Percentiles rank a stretch among this genome's conserved stretches.
phyloP scores from a whole-genome alignment of 2,797 vertebrate species.

The Lepilemur septentrionalis region DNA sequence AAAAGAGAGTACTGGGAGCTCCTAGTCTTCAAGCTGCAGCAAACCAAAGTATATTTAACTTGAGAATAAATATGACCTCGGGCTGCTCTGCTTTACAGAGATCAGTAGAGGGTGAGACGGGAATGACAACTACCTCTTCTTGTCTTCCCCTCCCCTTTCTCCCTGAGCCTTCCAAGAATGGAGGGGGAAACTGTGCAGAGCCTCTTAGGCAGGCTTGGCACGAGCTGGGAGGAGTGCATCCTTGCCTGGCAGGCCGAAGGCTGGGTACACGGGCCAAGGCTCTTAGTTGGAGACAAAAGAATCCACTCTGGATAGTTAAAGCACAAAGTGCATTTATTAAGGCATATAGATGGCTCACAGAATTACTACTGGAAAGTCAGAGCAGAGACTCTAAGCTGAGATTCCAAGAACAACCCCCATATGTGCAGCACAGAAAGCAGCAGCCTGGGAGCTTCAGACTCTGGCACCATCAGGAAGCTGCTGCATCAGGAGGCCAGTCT shows the following conservation, averaged over 20 bases:
- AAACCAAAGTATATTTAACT: neutral
- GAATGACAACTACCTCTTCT: neutral
- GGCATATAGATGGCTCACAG: neutral
- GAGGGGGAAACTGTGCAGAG: too few species aligned
- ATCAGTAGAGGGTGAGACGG: neutral
- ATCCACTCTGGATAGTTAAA: neutral
- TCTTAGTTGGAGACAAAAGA: neutral
- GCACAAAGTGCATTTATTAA: neutral
- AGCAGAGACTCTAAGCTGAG: neutral
- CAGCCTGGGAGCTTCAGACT: neutral
- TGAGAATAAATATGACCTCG: neutral
- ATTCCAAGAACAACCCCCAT: neutral
- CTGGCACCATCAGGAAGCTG: neutral
- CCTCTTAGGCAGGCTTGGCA: neutral
- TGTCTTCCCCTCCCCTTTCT: neutral
- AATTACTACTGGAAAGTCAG: neutral
- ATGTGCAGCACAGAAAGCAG: neutral
- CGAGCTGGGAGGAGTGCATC: neutral
- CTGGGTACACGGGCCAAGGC: rapidly evolving
- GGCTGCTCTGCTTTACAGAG: neutral
- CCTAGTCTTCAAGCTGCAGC: neutral
- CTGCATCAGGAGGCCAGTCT: neutral
- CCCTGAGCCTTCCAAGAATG: neutral
- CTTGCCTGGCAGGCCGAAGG: neutral
- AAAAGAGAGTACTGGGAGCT: neutral